Evolutionary conservation across 92 coral and sea anemone genomes (phyloP), one percentile per base, ranked within the genome.

Genomic region (Epizoanthus fatuus): DNA sequence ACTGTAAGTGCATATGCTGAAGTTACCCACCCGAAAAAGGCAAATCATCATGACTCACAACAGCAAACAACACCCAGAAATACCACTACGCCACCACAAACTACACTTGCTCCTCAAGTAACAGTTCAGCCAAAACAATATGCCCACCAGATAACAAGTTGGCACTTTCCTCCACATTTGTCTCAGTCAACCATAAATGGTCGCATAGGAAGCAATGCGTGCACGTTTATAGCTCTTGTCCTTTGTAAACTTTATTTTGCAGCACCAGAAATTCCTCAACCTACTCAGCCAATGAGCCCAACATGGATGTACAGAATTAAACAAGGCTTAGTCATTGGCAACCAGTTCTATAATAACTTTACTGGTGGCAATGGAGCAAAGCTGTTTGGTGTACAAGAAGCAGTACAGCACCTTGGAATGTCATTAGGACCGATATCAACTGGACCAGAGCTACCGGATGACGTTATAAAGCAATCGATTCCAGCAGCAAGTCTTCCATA

Each of bases 251-350:
- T 81, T 14, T 74, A 64, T 69, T 70, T 81, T 53, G 86, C 86
- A 25, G 86, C 86, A 2, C 86, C 86, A 29, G 78, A 81, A 81
- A 49, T 53, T 38, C 86, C 79, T 59, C 69, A 51, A 16, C 86
- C 86, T 20, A 53, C 73, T 39, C 68, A 82, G 40, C 78, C 78
- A 13, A 76, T 82, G 44, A 49, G 64, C 39, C 15, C 63, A 82
- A 70, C 86, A 15, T 82, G 79, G 79, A 39, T 82, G 67, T 82
- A 68, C 17, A 62, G 79, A 37, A 82, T 82, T 49, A 4, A 25
- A 4, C 65, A 82, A 40, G 86, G 86, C 14, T 14, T 69, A 22
- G 59, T 20, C 22, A 82, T 69, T 5, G 79, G 79, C 5, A 82
- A 82, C 49, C 14, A n/a, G 35, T 82, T 82, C 40, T 69, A 82